Base-by-base conservation (phyloP, 1,140 invertebrate genomes). In the Aphaenogaster ashmeadi region DNA sequence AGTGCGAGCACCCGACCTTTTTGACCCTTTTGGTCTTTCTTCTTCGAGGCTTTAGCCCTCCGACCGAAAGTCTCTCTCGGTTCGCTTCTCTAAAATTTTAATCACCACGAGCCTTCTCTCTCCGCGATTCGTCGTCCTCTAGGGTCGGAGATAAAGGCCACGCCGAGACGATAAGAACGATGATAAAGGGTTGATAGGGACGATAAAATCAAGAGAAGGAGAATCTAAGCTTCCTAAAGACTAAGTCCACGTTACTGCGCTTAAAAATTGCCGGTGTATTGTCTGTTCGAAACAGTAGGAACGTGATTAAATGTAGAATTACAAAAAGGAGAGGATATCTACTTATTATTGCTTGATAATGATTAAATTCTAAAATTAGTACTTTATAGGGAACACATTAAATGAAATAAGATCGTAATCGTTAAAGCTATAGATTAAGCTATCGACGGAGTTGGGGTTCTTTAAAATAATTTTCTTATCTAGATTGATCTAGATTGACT, bases 41-140 rank as follows among this genome's bases (percentile, higher is more conserved):
- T 69, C 36, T 7, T 41, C 36, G n/a, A 15, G 18, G 27, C 38
- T 77, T 27, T 77, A 66, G 44, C 77, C 11, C 52, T 60, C 13
- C 38, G n/a, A 77, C 27, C 33, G 33, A 75, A 4, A 15, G 44
- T 89, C 52, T 75, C 52, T 75, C 81, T 56, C 85, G 62, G 54
- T 58, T 67, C 33, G 47, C n/a, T 91, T 64, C 36, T 87, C 91
- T 94, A 91, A 94, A 95, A 93, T 94, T 94, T 94, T 94, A 94
- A 95, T 94, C 93, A 83, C 87, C 74, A 79, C 83, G 74, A 86
- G 83, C 78, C 66, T 71, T 75, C 21, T 84, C 89, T 90, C 88
- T 86, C 87, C 85, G 72, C 81, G 75, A 86, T 86, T 78, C 89
- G 87, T 54, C 54, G 21, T 47, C 44, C 21, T 36, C 1, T 64